Conservation (phyloP, 2,113 vertebrate genomes). For the Hypocryptadius cinnamomeus region DNA sequence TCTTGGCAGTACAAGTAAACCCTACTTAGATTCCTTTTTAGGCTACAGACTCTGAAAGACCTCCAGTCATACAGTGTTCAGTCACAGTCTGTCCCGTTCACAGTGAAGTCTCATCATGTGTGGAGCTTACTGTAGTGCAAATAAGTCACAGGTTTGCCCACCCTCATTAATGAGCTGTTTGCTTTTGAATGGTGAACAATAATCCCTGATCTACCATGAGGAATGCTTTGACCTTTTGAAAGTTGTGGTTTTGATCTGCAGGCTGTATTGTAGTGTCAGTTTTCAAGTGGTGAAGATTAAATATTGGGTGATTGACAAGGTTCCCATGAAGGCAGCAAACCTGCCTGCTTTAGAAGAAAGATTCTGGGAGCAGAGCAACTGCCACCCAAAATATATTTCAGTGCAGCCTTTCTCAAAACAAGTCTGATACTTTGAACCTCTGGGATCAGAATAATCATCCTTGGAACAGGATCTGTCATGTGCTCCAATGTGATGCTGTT, state of each 20-base stretch:
- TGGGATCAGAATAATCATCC: neutral
- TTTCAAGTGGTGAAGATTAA: neutral
- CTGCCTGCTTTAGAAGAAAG: neutral
- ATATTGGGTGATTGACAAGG: neutral
- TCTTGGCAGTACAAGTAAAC: neutral
- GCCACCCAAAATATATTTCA: neutral
- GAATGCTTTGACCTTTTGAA: slow-evolving; percentile 3
- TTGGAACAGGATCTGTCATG: neutral
- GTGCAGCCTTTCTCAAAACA: neutral
- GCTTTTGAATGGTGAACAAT: neutral
- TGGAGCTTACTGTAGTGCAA: neutral
- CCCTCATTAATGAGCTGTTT: neutral
- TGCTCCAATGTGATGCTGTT: neutral
- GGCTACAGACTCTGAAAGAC: neutral
- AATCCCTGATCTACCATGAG: neutral
- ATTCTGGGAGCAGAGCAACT: neutral
- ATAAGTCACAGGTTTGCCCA: neutral
- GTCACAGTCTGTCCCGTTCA: neutral
- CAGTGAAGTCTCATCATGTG: neutral
- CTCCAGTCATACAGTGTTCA: neutral
- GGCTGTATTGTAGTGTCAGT: neutral
- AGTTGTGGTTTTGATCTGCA: slow-evolving; percentile 18
- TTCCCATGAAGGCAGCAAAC: neutral
- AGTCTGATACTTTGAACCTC: neutral
- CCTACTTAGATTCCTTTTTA: neutral